These are phyloP conservation scores for Chelmon rostratus DNA, from an alignment of 2,797 vertebrate species.

Conservation along the genomic window DNA sequence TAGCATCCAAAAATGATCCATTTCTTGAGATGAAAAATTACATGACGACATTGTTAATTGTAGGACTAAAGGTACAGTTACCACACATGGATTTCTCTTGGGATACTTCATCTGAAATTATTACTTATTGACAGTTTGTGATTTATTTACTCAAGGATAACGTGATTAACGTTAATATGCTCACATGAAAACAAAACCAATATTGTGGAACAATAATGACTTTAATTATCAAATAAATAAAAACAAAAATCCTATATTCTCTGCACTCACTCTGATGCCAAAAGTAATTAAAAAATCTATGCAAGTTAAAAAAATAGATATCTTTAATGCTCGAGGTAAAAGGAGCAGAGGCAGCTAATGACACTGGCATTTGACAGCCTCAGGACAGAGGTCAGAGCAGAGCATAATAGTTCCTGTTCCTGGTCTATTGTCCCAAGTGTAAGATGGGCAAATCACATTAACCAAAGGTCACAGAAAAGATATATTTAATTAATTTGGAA, in stretches of 20 bases:
- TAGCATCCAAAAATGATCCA: background rate
- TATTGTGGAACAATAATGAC: background rate
- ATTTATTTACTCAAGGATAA: background rate
- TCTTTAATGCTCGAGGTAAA: background rate
- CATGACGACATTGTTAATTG: background rate
- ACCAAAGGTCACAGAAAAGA: background rate
- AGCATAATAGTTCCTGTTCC: background rate
- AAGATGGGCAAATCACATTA: background rate
- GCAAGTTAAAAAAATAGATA: background rate
- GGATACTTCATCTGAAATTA: background rate
- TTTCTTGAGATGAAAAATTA: background rate
- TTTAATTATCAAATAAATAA: background rate
- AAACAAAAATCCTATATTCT: background rate
- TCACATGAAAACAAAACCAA: background rate
- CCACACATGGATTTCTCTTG: background rate
- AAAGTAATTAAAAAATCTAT: background rate
- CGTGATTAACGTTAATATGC: background rate
- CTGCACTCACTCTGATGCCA: rapidly evolving
- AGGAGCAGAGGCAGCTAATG: background rate
- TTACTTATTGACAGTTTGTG: background rate
- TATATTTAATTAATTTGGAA: background rate
- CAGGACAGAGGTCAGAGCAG: background rate
- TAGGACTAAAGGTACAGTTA: background rate
- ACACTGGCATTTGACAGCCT: constrained; percentile 24
- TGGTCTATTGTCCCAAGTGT: background rate